phyloP scores from a whole-genome alignment of 2,797 vertebrate species.

The Onychomys leucogaster region DNA sequence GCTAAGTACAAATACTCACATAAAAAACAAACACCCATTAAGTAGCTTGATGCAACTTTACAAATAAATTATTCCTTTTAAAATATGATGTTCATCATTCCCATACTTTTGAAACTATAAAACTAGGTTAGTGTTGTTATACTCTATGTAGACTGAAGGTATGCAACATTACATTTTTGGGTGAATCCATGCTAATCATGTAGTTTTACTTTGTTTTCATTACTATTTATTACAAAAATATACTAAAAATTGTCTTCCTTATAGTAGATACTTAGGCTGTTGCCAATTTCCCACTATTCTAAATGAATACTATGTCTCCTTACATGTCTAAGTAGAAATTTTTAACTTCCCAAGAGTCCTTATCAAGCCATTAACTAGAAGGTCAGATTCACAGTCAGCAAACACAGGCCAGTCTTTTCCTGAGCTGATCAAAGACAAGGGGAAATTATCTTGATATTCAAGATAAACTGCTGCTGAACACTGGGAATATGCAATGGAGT shows the following conservation, averaged over 20 bases:
- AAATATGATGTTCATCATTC: neutral
- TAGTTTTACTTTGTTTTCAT: slow-evolving; percentile 7
- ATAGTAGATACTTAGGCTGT: neutral
- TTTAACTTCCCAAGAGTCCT: slow-evolving; percentile 40
- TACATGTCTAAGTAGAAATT: slow-evolving; percentile 13
- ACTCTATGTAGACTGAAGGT: neutral
- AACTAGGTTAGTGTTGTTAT: slow-evolving; percentile 35
- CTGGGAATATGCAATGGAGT: neutral
- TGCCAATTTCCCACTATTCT: slow-evolving; percentile 21
- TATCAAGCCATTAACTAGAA: neutral
- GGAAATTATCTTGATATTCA: slow-evolving; percentile 50
- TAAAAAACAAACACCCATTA: neutral
- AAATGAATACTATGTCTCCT: slow-evolving; percentile 19
- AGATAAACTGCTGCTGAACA: slow-evolving; percentile 46
- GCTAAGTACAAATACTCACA: neutral
- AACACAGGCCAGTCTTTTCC: slow-evolving; percentile 8
- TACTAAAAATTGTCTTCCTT: slow-evolving; percentile 1
- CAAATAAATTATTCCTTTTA: neutral
- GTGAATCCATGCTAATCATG: neutral
- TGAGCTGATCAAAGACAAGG: slow-evolving; percentile 43
- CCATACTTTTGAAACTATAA: neutral
- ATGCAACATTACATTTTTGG: neutral
- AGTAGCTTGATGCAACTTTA: slow-evolving; percentile 1
- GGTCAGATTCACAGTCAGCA: slow-evolving; percentile 20
- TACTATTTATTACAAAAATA: neutral